phyloP scores from a whole-genome alignment of 2,113 vertebrate genomes.

The Dasyurus viverrinus region DNA sequence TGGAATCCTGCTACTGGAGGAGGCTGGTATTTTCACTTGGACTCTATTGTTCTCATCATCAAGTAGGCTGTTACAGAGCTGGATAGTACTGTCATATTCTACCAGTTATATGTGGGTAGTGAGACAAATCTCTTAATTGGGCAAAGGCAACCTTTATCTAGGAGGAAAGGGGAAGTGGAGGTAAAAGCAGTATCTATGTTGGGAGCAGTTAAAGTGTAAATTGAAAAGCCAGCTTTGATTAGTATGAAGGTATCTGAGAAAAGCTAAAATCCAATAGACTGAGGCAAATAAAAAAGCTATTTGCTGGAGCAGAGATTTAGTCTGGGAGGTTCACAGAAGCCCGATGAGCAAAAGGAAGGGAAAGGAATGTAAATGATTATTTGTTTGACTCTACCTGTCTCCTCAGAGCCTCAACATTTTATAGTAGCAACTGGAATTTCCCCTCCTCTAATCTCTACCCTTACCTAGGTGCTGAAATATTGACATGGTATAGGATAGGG shows the following conservation, averaged over 20 bases:
- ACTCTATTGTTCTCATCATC: neutral
- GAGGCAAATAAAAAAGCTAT: neutral
- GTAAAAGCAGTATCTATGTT: neutral
- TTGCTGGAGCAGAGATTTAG: neutral
- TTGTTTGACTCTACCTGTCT: neutral
- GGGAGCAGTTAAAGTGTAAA: neutral
- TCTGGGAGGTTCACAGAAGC: neutral
- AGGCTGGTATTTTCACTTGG: neutral
- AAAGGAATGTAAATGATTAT: neutral
- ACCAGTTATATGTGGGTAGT: neutral
- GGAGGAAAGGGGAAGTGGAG: neutral
- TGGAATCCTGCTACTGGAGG: neutral
- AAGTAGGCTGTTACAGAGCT: neutral
- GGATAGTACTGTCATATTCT: neutral
- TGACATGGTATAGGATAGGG: too few relatives aligned
- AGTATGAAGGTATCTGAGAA: neutral
- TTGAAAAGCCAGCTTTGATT: neutral
- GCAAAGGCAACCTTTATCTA: neutral
- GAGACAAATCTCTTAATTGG: neutral
- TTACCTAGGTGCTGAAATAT: neutral
- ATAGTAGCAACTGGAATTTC: neutral
- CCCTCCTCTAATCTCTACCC: neutral
- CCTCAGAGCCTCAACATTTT: neutral
- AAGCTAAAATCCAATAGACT: neutral
- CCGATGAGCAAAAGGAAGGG: neutral